Evolutionary conservation across 2,888 invertebrate genomes (phyloP), one percentile per base, ranked within the genome.

Genomic region (Neoaliturus tenellus): DNA sequence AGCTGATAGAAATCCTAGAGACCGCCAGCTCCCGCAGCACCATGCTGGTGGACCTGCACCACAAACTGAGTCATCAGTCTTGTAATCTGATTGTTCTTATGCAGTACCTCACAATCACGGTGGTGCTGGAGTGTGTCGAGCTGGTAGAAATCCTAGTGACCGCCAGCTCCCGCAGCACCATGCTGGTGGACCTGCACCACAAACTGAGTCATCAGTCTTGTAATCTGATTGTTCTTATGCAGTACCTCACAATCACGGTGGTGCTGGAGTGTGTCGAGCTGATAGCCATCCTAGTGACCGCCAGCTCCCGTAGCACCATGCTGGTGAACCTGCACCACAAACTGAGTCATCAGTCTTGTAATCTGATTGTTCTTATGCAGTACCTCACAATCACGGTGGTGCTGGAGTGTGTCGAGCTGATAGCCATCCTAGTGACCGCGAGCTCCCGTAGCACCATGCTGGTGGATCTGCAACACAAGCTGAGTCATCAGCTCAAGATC

Each of bases 31-130:
- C 39, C 23, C 69, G 71, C 25, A 58, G 25, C 39, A 39, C 83
- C 12, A 75, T 78, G 67, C 62, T 83, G 48, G 20, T 28, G 8
- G 75, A 44, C 12, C 62, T 75, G 33, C 44, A 78, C 10, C n/a
- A 28, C 14, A 58, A 55, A 14, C 83, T 83, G 17, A 67, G 39
- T 1, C 20, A 10, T 1, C 39, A 41, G 20, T n/a, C n/a, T n/a
- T n/a, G n/a, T n/a, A n/a, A n/a, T n/a, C n/a, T n/a, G n/a, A n/a
- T n/a, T 23, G 25, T 23, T 23, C 4, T 23, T 44, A 80, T 78
- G 71, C 73, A 58, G 81, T 78, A 75, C 75, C 55, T 84, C n/a
- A 58, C 67, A 51, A 41, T 67, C 0, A 31, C 23, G 31, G 39
- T 75, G 31, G 12, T 35, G 4, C 67, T 67, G 48, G 62, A 73